Evolutionary conservation across 2,888 invertebrate species (phyloP).

Genomic region (Melanostoma scalare): DNA sequence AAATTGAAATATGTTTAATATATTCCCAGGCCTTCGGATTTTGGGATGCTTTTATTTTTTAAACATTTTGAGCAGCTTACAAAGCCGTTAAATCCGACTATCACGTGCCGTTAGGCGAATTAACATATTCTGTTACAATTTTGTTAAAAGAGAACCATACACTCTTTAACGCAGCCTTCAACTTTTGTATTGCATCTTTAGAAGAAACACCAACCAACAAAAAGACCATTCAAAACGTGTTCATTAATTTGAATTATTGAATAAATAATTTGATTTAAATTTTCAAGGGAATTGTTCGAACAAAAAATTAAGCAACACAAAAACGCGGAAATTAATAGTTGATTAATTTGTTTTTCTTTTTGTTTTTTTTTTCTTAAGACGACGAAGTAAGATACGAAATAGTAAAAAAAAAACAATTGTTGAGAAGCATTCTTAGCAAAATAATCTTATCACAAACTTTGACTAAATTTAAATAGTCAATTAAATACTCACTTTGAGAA

Average conservation of each 20-base stretch:
- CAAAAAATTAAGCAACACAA: neutral
- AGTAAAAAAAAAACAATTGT: neutral
- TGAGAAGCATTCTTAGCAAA: too few species aligned
- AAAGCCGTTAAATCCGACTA: too few species aligned
- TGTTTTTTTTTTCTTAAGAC: neutral
- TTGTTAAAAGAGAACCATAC: neutral
- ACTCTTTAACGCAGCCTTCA: too few species aligned
- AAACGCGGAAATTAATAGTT: neutral
- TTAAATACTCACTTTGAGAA: constrained; percentile 38
- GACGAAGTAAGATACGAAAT: neutral
- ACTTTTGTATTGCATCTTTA: neutral
- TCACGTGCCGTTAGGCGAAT: too few species aligned
- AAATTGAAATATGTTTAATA: too few species aligned
- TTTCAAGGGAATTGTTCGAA: constrained; percentile 26
- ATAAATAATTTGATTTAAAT: constrained; percentile 29
- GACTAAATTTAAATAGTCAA: neutral
- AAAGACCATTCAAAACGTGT: constrained; percentile 27
- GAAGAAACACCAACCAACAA: constrained; percentile 3
- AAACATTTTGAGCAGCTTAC: too few species aligned
- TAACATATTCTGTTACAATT: too few species aligned
- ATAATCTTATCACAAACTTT: neutral
- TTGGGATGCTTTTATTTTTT: too few species aligned
- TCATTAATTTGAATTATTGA: constrained; percentile 24
- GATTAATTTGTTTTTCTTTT: too few species aligned
- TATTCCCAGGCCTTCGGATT: too few species aligned